Evolutionary conservation across 2,797 vertebrate species (phyloP).

Genomic region (Rachycentron canadum): DNA sequence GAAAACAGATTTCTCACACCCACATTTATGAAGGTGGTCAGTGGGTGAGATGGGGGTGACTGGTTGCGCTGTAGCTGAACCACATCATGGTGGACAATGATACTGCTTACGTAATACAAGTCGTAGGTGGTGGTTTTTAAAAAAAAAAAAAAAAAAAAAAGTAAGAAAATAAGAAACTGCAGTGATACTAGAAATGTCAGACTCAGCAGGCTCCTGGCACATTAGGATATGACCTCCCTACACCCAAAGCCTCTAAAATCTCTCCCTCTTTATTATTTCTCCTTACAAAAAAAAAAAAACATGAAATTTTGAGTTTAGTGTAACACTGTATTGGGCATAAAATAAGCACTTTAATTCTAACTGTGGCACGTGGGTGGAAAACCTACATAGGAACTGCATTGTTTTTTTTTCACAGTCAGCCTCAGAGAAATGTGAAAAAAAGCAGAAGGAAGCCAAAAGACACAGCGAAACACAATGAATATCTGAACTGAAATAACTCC

Average conservation of each 20-base stretch:
- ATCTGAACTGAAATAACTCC: neutral
- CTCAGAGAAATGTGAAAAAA: conserved; percentile 17
- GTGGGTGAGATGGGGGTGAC: conserved; percentile 67
- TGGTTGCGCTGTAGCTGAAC: conserved; percentile 52
- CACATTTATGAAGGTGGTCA: conserved; percentile 60
- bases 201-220: conserved; percentile 52
- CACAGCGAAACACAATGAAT: neutral
- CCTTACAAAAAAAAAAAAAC: conserved; percentile 5
- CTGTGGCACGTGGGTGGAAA: neutral
- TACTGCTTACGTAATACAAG: conserved; percentile 56
- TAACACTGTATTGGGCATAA: neutral
- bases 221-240: conserved; percentile 34
- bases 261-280: neutral
- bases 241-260: conserved; percentile 28
- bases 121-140: conserved; percentile 63
- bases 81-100: conserved; percentile 42
- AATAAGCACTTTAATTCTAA: conserved; percentile 2
- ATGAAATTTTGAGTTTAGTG: neutral
- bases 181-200: conserved; percentile 63
- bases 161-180: no score
- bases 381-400: neutral
- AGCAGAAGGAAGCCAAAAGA: neutral
- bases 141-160: conserved; percentile 18
- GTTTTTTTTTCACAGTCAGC: conserved; percentile 11
- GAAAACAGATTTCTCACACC: conserved; percentile 56